Percentiles rank a stretch among this genome's conserved stretches.
These are phyloP conservation scores for Caenorhabditis plicata DNA, from an alignment of 2,888 invertebrate genomes.

Conservation along the genomic window DNA sequence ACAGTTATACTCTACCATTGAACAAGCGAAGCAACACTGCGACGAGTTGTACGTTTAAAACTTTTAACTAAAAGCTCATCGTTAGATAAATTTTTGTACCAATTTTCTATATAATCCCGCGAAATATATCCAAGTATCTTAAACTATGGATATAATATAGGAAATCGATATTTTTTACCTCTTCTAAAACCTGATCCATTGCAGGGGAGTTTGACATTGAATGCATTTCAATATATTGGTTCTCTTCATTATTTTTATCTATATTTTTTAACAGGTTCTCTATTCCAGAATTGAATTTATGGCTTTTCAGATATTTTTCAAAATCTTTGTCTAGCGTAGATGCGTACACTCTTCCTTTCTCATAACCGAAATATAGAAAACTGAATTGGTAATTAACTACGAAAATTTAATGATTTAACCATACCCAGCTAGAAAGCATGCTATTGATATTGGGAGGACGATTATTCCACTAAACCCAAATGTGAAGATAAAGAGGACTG, in stretches of 20 bases:
- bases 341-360: constrained; percentile 25
- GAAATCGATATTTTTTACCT: constrained; percentile 19
- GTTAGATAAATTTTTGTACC: constrained; percentile 58
- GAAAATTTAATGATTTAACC: too few species aligned
- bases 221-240: constrained; percentile 30
- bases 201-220: constrained; percentile 44
- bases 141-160: neutral
- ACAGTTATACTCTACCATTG: constrained; percentile 44
- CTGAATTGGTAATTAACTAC: constrained; percentile 6
- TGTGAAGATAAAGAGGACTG: constrained; percentile 36
- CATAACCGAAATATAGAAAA: constrained; percentile 36
- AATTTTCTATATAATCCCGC: constrained; percentile 62
- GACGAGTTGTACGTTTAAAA: constrained; percentile 49
- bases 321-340: constrained; percentile 23
- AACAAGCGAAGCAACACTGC: constrained; percentile 54
- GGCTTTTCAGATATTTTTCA: constrained; percentile 8
- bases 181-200: constrained; percentile 47
- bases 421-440: constrained; percentile 42
- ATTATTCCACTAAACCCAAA: constrained; percentile 44
- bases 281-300: constrained; percentile 36
- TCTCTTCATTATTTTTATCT: constrained; percentile 25
- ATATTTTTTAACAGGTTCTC: constrained; percentile 37
- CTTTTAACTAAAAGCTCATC: constrained; percentile 55
- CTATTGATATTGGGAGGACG: constrained; percentile 18
- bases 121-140: constrained; percentile 55